Conservation (phyloP, 2,113 vertebrate genomes). For the Colinus virginianus region DNA sequence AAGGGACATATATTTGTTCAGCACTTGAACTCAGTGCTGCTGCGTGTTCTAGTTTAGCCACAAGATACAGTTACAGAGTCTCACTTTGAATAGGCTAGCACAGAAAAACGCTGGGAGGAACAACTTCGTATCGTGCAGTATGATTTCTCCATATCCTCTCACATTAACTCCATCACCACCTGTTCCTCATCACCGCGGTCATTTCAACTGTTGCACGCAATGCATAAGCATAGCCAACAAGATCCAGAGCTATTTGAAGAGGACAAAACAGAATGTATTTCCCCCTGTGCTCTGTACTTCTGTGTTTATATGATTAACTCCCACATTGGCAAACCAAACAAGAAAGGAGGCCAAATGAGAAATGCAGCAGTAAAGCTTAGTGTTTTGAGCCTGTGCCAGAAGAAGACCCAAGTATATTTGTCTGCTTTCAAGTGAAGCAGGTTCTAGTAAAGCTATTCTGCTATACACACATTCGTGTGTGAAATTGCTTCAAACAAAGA, state of each 20-base stretch:
- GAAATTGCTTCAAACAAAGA: background rate
- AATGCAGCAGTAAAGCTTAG: conserved; percentile 4
- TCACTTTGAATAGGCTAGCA: background rate
- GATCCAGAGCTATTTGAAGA: background rate
- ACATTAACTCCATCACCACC: background rate
- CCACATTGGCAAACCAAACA: conserved; percentile 42
- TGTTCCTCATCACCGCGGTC: background rate
- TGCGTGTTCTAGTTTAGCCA: background rate
- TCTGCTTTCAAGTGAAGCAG: background rate
- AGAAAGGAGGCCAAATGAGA: conserved; percentile 53
- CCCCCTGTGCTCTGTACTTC: background rate
- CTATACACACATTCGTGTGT: background rate
- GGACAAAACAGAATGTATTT: background rate
- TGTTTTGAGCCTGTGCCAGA: background rate
- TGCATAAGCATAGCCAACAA: background rate
- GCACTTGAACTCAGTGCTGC: background rate
- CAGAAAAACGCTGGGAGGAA: conserved; percentile 11
- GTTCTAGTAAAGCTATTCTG: background rate
- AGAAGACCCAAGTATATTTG: background rate
- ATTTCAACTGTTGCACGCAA: conserved; percentile 10
- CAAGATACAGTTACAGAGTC: background rate
- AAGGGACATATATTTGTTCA: background rate
- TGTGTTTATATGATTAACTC: conserved; percentile 52
- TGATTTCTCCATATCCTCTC: conserved; percentile 32
- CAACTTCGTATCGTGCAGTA: background rate